A percentile compares a stretch with the other conserved stretches of the same genome.
Conservation (phyloP, 1,140 invertebrate genomes). For the Pollicipes pollicipes region DNA sequence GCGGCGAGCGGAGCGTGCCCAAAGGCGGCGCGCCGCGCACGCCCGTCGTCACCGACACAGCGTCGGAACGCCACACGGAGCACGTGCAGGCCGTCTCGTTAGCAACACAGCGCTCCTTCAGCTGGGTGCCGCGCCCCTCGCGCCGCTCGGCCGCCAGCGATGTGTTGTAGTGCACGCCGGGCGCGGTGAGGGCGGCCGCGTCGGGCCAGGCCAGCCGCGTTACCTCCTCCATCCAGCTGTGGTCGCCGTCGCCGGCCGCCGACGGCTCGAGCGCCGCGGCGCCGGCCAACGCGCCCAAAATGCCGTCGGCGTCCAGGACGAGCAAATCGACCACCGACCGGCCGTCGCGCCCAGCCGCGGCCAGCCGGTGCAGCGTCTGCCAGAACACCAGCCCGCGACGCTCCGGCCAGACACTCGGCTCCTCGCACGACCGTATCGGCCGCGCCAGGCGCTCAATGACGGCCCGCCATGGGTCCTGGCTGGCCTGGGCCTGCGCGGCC, state of each 20-base stretch:
- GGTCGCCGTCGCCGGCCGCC: background rate
- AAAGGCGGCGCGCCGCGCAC: background rate
- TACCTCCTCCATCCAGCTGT: no score
- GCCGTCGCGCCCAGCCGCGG: no score
- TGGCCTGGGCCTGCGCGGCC: no score
- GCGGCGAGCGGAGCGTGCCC: background rate
- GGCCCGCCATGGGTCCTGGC: background rate
- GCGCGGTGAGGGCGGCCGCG: no score
- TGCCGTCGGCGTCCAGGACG: background rate
- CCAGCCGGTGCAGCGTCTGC: background rate
- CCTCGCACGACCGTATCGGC: background rate
- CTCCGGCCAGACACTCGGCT: background rate
- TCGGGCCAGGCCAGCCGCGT: background rate
- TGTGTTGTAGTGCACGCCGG: background rate
- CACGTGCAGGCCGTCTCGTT: background rate
- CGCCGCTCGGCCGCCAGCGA: background rate
- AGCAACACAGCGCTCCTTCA: background rate
- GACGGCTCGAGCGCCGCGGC: background rate
- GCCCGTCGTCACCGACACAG: background rate
- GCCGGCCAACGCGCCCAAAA: background rate
- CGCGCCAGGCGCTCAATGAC: background rate
- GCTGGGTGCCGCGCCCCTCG: background rate
- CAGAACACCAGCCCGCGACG: background rate
- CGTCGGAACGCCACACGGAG: conserved; percentile 2
- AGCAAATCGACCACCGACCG: background rate